Evolutionary conservation across 1,140 invertebrate genomes (phyloP).

Genomic region (Cylas formicarius): DNA sequence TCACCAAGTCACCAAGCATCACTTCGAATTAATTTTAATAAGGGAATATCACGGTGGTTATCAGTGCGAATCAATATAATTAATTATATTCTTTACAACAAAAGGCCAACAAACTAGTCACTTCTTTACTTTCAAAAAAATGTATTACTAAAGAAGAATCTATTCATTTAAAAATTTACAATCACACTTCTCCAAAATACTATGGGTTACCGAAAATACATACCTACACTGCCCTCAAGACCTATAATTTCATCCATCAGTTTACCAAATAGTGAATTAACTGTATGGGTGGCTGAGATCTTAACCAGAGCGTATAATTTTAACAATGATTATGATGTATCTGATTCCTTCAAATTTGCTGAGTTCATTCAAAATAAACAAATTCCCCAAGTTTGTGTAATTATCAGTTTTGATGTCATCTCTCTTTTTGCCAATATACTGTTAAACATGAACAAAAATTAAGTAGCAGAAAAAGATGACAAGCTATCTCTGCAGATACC

Average conservation of each 20-base stretch:
- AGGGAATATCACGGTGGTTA: too few relatives aligned
- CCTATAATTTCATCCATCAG: conserved; percentile 11
- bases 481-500: conserved; percentile 6
- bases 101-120: conserved; percentile 9
- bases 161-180: conserved; percentile 4
- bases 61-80: too few relatives aligned
- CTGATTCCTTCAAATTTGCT: conserved; percentile 14
- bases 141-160: conserved; percentile 1
- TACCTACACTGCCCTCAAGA: conserved; percentile 5
- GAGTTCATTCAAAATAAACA: conserved; percentile 13
- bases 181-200: conserved; percentile 3
- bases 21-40: too few relatives aligned
- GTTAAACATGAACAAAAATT: neutral
- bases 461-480: conserved; percentile 7
- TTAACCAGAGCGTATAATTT: conserved; percentile 9
- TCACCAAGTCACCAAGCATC: too few relatives aligned
- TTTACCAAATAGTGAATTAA: conserved; percentile 8
- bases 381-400: conserved; percentile 12
- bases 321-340: conserved; percentile 9
- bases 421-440: conserved; percentile 11
- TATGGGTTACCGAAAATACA: conserved; percentile 11
- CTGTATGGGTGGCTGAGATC: conserved; percentile 12
- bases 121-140: conserved; percentile 3
- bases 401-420: conserved; percentile 8
- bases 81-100: conserved; percentile 4